Evolutionary conservation across 2,113 vertebrate genomes (phyloP), one percentile per base, ranked within the genome.

Genomic region (Calyptommatus sinebrachiatus): DNA sequence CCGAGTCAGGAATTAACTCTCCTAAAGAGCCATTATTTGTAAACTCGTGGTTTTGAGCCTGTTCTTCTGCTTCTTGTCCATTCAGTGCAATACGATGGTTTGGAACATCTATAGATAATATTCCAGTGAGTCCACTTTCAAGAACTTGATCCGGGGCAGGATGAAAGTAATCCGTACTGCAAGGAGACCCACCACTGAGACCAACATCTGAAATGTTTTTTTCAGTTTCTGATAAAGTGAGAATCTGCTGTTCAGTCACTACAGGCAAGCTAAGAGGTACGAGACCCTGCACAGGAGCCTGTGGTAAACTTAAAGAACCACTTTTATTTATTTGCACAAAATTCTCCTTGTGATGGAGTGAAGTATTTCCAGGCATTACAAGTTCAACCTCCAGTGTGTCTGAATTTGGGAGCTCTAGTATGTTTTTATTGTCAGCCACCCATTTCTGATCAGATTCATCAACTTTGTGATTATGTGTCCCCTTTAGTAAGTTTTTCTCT

Each of bases 401-500:
- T 82, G 73, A 87, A 7, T 83, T 85, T 2, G 94, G 91, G 14
- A 91, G 92, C 82, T 95, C 94, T 82, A 94, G 93, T n/a, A 94
- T 35, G 48, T 78, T 88, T 84, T 88, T 88, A 0, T 92, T 93
- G 62, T 94, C 92, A 84, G 94, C 60, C 60, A 94, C 93, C 29
- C 89, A 91, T 21, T 88, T 90, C 5, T 92, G 82, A 81, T 90
- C 82, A 11, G 18, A 84, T 79, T 73, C 63, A 11, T 66, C 84
- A 67, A 74, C 90, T 84, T 89, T 93, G 53, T 85, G 91, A 65
- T 84, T 83, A 41, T 93, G 76, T 2, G 90, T 82, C 8, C 94
- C 96, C 87, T 94, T 96, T 80, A 99, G 28, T 14, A 99, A 91
- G 72, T 92, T 95, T 53, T 94, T 97, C 75, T 98, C 96, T 87